Evolutionary conservation across 2,888 invertebrate genomes (phyloP), one percentile per base, ranked within the genome.

Genomic region (Agrochola lota): DNA sequence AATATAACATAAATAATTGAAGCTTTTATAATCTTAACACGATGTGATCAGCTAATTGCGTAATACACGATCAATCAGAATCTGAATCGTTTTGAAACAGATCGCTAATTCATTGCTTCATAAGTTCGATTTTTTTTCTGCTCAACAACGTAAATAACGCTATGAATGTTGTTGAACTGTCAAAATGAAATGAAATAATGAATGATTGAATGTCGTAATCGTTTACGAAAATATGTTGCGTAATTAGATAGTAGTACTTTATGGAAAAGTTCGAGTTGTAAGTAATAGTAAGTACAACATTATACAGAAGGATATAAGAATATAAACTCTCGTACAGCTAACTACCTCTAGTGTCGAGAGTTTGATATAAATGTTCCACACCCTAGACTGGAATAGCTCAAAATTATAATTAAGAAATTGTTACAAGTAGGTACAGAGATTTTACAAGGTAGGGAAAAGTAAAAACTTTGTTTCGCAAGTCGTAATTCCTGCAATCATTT

Each of bases 401-500:
- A 55, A 74, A 59, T n/a, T 5, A 20, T 52, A 49, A 23, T 26
- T 9, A 72, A 49, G 40, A 60, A 26, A 43, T 43, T 23, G 40
- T 77, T 12, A 40, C 6, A 43, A 60, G 30, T 26, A 52, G 20
- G 7, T 52, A 77, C 43, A 62, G 12, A 23, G 49, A 43, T 26
- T 17, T 20, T 30, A 57, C 3, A 12, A 35, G 7, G 69, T 40
- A 40, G n/a, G 20, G 40, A n/a, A 55, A 60, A 43, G 20, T 52
- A n/a, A 49, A 80, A 62, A 52, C 46, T 35, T 57, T 57, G 43
- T 52, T 35, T 64, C 59, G 40, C 49, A 75, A 68, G 7, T 69
- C 35, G 46, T 60, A 49, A 77, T 55, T 63, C 57, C 30, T 40
- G 67, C 30, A 69, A 76, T 55, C 74, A 73, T 40, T 46, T 64